Evolutionary conservation across 2,888 invertebrate genomes (phyloP).

Genomic region (Napeogenes sylphis): DNA sequence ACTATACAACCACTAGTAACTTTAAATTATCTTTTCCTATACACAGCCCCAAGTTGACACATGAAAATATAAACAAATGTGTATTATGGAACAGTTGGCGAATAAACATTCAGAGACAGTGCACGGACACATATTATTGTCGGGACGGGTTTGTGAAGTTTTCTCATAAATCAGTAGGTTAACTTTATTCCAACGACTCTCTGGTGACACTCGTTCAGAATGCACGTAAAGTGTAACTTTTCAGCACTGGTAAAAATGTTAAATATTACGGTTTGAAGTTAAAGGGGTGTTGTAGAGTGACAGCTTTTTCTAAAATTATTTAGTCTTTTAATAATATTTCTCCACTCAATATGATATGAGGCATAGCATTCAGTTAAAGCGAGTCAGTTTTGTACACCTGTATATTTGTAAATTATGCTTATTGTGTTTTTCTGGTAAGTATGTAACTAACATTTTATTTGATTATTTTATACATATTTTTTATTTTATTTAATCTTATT

Average conservation of each 20-base stretch:
- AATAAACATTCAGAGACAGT: slow-evolving; percentile 60
- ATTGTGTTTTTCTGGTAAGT: too few species aligned
- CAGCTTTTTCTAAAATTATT: too few species aligned
- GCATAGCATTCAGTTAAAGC: too few species aligned
- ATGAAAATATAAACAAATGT: slow-evolving; percentile 42
- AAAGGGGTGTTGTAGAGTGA: not conserved
- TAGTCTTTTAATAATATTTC: too few species aligned
- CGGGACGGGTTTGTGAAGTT: slow-evolving; percentile 55
- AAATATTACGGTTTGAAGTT: slow-evolving; percentile 38
- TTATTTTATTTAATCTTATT: too few species aligned
- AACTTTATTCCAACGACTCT: slow-evolving; percentile 77
- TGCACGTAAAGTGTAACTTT: slow-evolving; percentile 67
- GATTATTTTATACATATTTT: too few species aligned
- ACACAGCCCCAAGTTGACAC: slow-evolving; percentile 43
- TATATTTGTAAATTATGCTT: too few species aligned
- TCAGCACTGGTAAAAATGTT: slow-evolving; percentile 56
- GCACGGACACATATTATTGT: slow-evolving; percentile 59
- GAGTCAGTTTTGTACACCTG: too few species aligned
- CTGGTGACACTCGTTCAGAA: slow-evolving; percentile 72
- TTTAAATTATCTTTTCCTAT: slow-evolving; percentile 46
- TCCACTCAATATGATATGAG: too few species aligned
- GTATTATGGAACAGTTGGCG: slow-evolving; percentile 39
- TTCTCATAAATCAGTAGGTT: slow-evolving; percentile 71
- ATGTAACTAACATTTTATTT: too few species aligned
- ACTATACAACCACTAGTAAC: slow-evolving; percentile 35